These are phyloP conservation scores for Glaucopsyche alexis DNA, from an alignment of 2,888 invertebrate genomes.

Conservation along the genomic window DNA sequence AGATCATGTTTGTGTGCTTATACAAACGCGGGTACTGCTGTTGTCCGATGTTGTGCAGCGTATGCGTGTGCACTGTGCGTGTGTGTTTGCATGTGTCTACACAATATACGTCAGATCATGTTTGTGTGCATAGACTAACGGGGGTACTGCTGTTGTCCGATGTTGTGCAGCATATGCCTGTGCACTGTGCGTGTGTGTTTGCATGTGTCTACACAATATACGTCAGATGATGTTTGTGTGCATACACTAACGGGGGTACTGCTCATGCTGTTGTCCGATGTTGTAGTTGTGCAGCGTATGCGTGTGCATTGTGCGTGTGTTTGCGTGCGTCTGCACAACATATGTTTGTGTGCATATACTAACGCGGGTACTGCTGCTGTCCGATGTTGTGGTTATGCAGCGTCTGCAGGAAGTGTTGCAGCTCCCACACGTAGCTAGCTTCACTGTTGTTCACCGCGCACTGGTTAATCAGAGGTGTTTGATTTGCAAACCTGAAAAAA, in stretches of 20 bases:
- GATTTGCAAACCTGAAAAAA: conserved; percentile 62
- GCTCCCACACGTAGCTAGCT: conserved; percentile 56
- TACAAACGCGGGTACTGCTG: conserved; percentile 51
- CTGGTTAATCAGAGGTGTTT: conserved; percentile 51
- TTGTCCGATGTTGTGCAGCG: not conserved
- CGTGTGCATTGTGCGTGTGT: not conserved
- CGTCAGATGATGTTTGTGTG: not conserved
- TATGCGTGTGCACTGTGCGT: not conserved
- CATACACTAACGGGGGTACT: conserved; percentile 50
- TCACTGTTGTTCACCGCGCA: conserved; percentile 52
- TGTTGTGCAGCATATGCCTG: not conserved
- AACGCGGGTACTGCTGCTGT: conserved; percentile 51
- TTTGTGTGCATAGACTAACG: conserved; percentile 44
- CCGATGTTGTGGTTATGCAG: conserved; percentile 67
- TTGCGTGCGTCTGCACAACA: no score
- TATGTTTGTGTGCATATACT: conserved; percentile 25
- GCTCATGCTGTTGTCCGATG: conserved; percentile 30
- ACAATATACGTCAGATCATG: not conserved
- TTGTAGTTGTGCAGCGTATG: not conserved
- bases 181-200: no score
- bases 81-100: no score
- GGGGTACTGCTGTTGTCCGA: conserved; percentile 43
- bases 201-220: no score
- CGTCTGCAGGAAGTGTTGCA: conserved; percentile 56
- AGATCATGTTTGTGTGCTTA: not conserved